Evolutionary conservation across 2,797 vertebrate genomes (phyloP).

Genomic region (Ptychobarbus kaznakovi): DNA sequence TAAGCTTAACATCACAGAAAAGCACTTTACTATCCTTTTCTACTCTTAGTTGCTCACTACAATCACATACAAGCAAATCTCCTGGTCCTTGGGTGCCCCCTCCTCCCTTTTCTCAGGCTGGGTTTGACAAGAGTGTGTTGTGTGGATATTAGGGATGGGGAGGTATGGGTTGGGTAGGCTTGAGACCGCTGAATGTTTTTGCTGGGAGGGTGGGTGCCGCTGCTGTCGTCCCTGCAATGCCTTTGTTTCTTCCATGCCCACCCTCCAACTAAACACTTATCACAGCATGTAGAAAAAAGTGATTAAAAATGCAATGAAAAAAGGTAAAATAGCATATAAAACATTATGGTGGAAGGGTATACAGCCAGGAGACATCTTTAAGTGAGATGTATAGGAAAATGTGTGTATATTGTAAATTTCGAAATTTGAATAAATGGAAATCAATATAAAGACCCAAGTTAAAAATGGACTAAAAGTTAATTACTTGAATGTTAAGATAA

Average conservation of each 20-base stretch:
- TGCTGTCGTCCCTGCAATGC: conserved; percentile 75
- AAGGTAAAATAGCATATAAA: conserved; percentile 61
- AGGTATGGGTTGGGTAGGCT: conserved; percentile 61
- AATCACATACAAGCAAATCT: background rate
- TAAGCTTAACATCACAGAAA: conserved; percentile 22
- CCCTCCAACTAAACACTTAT: conserved; percentile 51
- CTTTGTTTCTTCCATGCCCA: conserved; percentile 65
- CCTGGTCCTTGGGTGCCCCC: conserved; percentile 39
- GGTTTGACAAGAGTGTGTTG: conserved; percentile 40
- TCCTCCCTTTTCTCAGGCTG: conserved; percentile 49
- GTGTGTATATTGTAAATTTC: conserved; percentile 85
- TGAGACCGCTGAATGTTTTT: conserved; percentile 72
- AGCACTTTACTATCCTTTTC: conserved; percentile 34
- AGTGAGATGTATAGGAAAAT: conserved; percentile 77
- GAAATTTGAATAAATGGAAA: conserved; percentile 71
- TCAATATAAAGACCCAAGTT: conserved; percentile 56
- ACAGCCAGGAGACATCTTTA: conserved; percentile 51
- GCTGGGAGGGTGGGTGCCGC: conserved; percentile 70
- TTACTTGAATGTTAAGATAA: conserved; percentile 66
- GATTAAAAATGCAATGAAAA: conserved; percentile 59
- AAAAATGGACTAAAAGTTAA: conserved; percentile 61
- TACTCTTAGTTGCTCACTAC: conserved; percentile 11
- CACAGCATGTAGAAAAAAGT: conserved; percentile 57
- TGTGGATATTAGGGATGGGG: conserved; percentile 40
- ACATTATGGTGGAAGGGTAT: conserved; percentile 38